Evolutionary conservation across 2,797 vertebrate genomes (phyloP).

Genomic region (Leucoraja ocellata): DNA sequence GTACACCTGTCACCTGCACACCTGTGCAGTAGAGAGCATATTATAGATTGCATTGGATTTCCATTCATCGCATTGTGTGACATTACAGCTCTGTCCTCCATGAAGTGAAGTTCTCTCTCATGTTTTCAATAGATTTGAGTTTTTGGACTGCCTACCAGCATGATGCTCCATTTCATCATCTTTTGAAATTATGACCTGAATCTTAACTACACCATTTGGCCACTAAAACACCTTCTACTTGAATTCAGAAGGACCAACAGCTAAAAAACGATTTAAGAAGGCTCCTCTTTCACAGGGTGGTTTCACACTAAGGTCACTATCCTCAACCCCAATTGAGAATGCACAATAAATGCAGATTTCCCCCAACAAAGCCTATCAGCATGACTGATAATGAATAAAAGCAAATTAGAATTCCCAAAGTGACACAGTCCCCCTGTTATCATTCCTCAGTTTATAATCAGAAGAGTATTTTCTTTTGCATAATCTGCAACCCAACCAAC

Average conservation of each 20-base stretch:
- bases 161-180: background rate
- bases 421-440: too few species aligned
- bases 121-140: background rate
- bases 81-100: background rate
- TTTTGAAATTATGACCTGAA: background rate
- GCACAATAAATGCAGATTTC: too few species aligned
- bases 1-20: too few species aligned
- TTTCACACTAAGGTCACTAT: too few species aligned
- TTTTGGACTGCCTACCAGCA: background rate
- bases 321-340: too few species aligned
- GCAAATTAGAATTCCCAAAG: too few species aligned
- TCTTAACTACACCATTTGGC: background rate
- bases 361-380: too few species aligned
- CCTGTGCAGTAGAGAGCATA: too few species aligned
- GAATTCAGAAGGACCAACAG: background rate
- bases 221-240: background rate
- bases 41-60: background rate
- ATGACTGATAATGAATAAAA: too few species aligned
- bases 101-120: background rate
- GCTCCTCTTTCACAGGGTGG: background rate
- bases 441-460: too few species aligned
- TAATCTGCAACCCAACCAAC: too few species aligned
- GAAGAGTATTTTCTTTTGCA: too few species aligned
- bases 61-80: background rate
- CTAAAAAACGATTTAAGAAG: background rate